Percentiles rank a stretch among this genome's conserved stretches.
Conservation (phyloP, 2,888 invertebrate genomes). For the Cremastobaeus sp. region DNA sequence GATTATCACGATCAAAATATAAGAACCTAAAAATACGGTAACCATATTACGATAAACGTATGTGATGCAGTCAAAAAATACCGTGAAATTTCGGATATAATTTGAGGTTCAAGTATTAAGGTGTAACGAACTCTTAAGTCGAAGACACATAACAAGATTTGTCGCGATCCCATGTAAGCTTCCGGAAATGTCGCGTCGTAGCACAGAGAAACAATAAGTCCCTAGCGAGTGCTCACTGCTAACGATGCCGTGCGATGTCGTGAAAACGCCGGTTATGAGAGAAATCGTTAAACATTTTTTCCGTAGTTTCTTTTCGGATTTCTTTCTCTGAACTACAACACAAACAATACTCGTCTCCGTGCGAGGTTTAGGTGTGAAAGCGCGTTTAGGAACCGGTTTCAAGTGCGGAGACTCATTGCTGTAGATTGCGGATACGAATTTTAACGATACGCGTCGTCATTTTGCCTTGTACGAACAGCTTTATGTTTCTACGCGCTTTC, state of each 20-base stretch:
- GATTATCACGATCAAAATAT: no score
- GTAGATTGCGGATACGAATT: constrained; percentile 40
- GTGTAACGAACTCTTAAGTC: constrained; percentile 56
- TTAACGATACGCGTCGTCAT: constrained; percentile 38
- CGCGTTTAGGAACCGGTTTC: constrained; percentile 49
- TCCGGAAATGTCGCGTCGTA: constrained; percentile 33
- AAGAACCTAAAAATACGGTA: no score
- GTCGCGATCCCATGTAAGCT: constrained; percentile 55
- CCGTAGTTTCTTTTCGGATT: background rate
- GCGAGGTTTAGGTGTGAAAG: constrained; percentile 45
- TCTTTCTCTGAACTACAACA: constrained; percentile 1
- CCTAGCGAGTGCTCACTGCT: constrained; percentile 30
- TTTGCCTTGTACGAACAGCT: constrained; percentile 24
- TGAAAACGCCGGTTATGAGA: constrained; percentile 46
- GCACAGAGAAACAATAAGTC: constrained; percentile 44
- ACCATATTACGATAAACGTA: no score
- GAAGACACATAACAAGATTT: constrained; percentile 52
- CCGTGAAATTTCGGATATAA: no score
- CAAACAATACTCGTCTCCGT: constrained; percentile 33
- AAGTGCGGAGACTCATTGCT: constrained; percentile 20
- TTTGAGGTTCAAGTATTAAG: no score
- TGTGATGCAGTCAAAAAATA: no score
- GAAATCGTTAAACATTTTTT: constrained; percentile 35
- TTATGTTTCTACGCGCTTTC: constrained; percentile 29
- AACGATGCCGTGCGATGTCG: no score